phyloP scores from a whole-genome alignment of 2,888 invertebrate genomes.

The Drosophila ustulata region DNA sequence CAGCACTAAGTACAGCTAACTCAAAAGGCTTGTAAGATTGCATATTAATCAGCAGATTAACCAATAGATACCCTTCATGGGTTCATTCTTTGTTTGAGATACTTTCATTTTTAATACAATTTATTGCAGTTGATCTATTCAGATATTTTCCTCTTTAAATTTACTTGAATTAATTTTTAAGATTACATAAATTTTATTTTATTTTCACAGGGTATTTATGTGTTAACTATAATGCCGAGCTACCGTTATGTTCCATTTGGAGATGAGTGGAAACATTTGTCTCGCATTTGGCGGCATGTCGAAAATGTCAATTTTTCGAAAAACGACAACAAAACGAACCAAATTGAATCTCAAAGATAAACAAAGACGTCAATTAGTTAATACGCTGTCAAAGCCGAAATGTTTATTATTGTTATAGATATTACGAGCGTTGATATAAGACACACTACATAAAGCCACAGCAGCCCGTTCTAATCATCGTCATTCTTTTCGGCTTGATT shows the following conservation, averaged over 20 bases:
- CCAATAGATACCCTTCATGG: background rate
- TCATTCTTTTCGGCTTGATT: background rate
- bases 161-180: background rate
- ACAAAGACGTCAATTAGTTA: conserved; percentile 77
- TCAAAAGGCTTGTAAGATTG: conserved; percentile 10
- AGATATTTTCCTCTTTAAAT: background rate
- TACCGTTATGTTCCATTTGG: conserved; percentile 19
- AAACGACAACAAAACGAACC: conserved; percentile 34
- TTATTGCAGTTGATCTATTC: background rate
- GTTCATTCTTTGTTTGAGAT: too few relatives aligned
- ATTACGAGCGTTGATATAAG: background rate
- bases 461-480: conserved; percentile 17
- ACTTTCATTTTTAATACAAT: too few relatives aligned
- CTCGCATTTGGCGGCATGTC: conserved; percentile 39
- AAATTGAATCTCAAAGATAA: conserved; percentile 43
- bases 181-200: background rate
- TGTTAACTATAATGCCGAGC: background rate
- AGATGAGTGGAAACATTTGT: conserved; percentile 62
- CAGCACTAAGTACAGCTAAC: conserved; percentile 31
- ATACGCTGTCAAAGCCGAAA: conserved; percentile 55
- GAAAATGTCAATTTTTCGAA: conserved; percentile 55
- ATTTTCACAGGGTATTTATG: background rate
- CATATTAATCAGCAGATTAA: background rate
- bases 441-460: conserved; percentile 13
- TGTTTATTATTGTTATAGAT: conserved; percentile 8